A percentile compares a stretch with the other conserved stretches of the same genome.
phyloP scores from a whole-genome alignment of 2,797 vertebrate species.

The Sebastes taczanowskii region DNA sequence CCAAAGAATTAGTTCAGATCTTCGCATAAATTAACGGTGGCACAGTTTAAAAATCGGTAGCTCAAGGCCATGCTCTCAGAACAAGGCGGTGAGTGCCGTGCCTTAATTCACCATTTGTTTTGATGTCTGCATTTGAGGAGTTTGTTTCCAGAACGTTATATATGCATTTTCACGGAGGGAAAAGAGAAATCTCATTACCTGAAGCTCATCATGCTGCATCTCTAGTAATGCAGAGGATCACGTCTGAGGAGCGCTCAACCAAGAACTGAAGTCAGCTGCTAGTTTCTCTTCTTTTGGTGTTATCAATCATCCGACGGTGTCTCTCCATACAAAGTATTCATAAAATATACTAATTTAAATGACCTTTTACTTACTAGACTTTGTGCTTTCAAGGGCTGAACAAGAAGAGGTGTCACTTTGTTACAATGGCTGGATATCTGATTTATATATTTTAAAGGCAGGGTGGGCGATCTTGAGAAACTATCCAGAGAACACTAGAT shows the following conservation, averaged over 20 bases:
- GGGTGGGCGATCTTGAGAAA: too few species aligned
- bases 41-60: conserved; percentile 76
- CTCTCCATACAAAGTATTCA: conserved; percentile 1
- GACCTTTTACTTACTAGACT: neutral
- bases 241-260: conserved; percentile 37
- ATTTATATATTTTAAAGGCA: neutral
- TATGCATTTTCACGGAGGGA: conserved; percentile 40
- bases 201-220: conserved; percentile 57
- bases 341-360: neutral
- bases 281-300: neutral
- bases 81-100: conserved; percentile 64
- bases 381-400: neutral
- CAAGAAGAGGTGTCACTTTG: neutral
- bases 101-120: conserved; percentile 76
- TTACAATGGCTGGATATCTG: neutral
- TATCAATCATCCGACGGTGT: conserved; percentile 51
- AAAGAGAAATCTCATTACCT: conserved; percentile 69
- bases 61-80: conserved; percentile 77
- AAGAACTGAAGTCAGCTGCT: conserved; percentile 8
- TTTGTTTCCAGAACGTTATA: conserved; percentile 63
- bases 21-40: conserved; percentile 82
- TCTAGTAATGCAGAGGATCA: conserved; percentile 38
- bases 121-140: conserved; percentile 69
- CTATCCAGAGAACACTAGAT: accelerated
- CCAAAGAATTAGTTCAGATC: conserved; percentile 83